Evolutionary conservation across 2,888 invertebrate genomes (phyloP).

Genomic region (Ligdia adustata): DNA sequence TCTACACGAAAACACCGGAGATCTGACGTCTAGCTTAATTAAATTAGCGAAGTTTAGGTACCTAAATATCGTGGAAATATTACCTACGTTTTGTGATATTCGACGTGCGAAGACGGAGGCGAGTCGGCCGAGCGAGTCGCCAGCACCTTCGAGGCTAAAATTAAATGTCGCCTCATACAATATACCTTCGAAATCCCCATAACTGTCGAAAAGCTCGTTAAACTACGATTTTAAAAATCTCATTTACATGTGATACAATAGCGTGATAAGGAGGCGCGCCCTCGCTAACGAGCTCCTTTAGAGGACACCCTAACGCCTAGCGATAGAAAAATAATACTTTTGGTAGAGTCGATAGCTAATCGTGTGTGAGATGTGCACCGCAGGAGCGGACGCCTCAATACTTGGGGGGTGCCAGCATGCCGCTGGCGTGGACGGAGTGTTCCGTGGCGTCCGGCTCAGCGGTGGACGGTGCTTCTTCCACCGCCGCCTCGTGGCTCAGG

Average conservation of each 20-base stretch:
- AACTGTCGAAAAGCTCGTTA: slow-evolving; percentile 52
- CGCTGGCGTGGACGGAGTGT: slow-evolving; percentile 81
- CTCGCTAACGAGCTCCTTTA: slow-evolving; percentile 60
- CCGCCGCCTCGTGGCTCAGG: slow-evolving; percentile 66
- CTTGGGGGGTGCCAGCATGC: slow-evolving; percentile 81
- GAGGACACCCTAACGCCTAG: slow-evolving; percentile 56
- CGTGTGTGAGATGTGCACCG: slow-evolving; percentile 47
- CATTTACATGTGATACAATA: slow-evolving; percentile 58
- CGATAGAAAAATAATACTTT: slow-evolving; percentile 76
- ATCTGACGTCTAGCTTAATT: slow-evolving; percentile 67
- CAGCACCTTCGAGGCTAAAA: slow-evolving; percentile 72
- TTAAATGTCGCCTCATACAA: slow-evolving; percentile 62
- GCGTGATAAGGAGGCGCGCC: slow-evolving; percentile 52
- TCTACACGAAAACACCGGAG: slow-evolving; percentile 74
- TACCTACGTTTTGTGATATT: slow-evolving; percentile 64
- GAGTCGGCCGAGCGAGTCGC: slow-evolving; percentile 77
- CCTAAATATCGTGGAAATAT: slow-evolving; percentile 65
- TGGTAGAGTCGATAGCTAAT: slow-evolving; percentile 74
- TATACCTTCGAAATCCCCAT: slow-evolving; percentile 67
- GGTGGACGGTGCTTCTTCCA: slow-evolving; percentile 81
- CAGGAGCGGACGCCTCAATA: slow-evolving; percentile 68
- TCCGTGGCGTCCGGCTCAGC: slow-evolving; percentile 85
- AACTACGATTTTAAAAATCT: slow-evolving; percentile 58
- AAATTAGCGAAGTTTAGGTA: slow-evolving; percentile 67
- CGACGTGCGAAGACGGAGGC: slow-evolving; percentile 75